Conservation (phyloP, 1,140 invertebrate genomes). For the Caenorhabditis inopinata region DNA sequence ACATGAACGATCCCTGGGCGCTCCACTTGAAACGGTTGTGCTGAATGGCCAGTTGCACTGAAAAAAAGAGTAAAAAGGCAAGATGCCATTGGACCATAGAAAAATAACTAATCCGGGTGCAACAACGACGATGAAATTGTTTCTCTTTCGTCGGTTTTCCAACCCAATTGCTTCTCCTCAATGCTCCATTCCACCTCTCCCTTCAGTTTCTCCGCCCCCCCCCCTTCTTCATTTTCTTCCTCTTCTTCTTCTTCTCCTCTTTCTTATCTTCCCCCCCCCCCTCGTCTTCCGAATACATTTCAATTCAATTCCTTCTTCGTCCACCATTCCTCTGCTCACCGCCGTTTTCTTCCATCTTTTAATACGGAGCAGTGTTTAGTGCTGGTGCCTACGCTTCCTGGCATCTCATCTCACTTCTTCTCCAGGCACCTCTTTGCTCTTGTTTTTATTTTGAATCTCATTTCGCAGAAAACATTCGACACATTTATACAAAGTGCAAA, state of each 20-base stretch:
- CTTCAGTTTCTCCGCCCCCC: neutral
- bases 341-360: conserved; percentile 16
- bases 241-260: neutral
- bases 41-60: too few relatives aligned
- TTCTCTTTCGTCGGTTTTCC: conserved; percentile 17
- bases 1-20: too few relatives aligned
- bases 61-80: neutral
- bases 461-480: too few relatives aligned
- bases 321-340: neutral
- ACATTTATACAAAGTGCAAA: too few relatives aligned
- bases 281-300: conserved; percentile 16
- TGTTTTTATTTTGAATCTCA: neutral
- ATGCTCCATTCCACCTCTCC: neutral
- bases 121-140: neutral
- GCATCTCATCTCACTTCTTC: neutral
- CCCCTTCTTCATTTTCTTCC: neutral
- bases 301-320: conserved; percentile 26
- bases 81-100: neutral
- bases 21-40: too few relatives aligned
- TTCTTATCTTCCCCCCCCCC: neutral
- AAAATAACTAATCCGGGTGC: conserved; percentile 13
- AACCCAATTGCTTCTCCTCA: neutral
- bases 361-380: conserved; percentile 21
- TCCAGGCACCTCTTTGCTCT: neutral
- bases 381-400: neutral